Evolutionary conservation across 2,888 invertebrate genomes (phyloP), one percentile per base, ranked within the genome.

Genomic region (Lacanobia oleracea): DNA sequence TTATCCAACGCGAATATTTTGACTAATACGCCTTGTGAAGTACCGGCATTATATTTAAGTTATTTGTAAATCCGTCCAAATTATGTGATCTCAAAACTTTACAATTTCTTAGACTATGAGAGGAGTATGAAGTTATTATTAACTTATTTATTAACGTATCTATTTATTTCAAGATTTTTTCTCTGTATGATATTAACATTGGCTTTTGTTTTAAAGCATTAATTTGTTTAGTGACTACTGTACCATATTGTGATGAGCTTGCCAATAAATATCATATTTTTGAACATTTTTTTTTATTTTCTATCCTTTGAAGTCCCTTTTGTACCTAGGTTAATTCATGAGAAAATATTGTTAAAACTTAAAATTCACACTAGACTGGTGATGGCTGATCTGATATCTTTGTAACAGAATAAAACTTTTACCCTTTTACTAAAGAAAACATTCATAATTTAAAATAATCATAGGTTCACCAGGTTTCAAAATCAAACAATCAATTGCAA

Each of bases 231-330:
- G 23, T 60, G 27, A 18, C 33, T 40, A 63, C 23, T 56, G 50
- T 37, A 63, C 65, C 65, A 23, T 62, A 45, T 54, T 82, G 76
- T 75, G 72, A 72, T 71, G 33, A 66, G 68, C 64, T 82, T 79
- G 76, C 77, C 73, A 84, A 84, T 76, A 74, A 68, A 80, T 70
- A 54, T 37, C 33, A n/a, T 77, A 69, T 80, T 67, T 72, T 73
- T 72, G 0, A 54, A 65, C 51, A n/a, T n/a, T 67, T 16, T 5
- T 51, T 54, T 67, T 54, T 27, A 9, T 69, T 51, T 33, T n/a
- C 14, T 50, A 18, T 18, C 16, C 14, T 23, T 27, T 14, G 5
- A 23, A 18, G 6, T 8, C 6, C 18, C 16, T 48, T 48, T 48
- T 18, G 12, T 6, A 48, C 6, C 48, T 48, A 5, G 16, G 45